Evolutionary conservation across 1,140 invertebrate species (phyloP).

Genomic region (Heliconius congener): DNA sequence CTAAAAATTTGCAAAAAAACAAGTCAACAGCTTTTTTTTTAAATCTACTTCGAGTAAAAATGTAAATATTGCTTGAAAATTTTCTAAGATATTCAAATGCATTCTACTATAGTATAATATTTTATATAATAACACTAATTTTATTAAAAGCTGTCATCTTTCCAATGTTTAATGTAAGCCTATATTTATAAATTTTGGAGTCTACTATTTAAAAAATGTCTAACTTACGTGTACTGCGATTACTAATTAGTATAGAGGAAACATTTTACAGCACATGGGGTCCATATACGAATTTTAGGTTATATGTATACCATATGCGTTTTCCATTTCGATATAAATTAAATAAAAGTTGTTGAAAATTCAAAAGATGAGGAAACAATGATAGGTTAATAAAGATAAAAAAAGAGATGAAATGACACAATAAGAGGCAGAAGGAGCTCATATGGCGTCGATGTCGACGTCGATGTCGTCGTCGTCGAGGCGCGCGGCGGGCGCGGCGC

Average conservation of each 20-base stretch:
- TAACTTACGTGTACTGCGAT: slow-evolving; percentile 26
- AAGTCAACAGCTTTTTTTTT: slow-evolving; percentile 18
- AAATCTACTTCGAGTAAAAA: slow-evolving; percentile 1
- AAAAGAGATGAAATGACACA: background rate
- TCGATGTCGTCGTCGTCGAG: slow-evolving; percentile 88
- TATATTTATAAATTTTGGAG: slow-evolving; percentile 2
- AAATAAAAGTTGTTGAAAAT: too few relatives aligned
- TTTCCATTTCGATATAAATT: too few relatives aligned
- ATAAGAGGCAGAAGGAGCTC: slow-evolving; percentile 62
- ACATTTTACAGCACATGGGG: slow-evolving; percentile 29
- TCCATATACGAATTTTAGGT: background rate
- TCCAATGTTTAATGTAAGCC: slow-evolving; percentile 7
- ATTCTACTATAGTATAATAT: background rate
- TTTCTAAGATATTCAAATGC: slow-evolving; percentile 8
- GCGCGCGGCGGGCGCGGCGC: slow-evolving; percentile 61
- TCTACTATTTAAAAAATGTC: slow-evolving; percentile 25
- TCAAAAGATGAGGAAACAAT: too few relatives aligned
- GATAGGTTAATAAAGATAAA: background rate
- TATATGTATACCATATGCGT: too few relatives aligned
- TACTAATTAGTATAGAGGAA: slow-evolving; percentile 18
- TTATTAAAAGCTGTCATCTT: slow-evolving; percentile 20
- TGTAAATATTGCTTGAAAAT: slow-evolving; percentile 1
- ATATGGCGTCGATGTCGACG: slow-evolving; percentile 96
- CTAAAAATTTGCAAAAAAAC: slow-evolving; percentile 18
- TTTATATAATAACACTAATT: background rate